Percentiles rank a stretch among this genome's conserved stretches.
Evolutionary conservation across 1,140 invertebrate species (phyloP).

Genomic region (Leptoteleia sp.): DNA sequence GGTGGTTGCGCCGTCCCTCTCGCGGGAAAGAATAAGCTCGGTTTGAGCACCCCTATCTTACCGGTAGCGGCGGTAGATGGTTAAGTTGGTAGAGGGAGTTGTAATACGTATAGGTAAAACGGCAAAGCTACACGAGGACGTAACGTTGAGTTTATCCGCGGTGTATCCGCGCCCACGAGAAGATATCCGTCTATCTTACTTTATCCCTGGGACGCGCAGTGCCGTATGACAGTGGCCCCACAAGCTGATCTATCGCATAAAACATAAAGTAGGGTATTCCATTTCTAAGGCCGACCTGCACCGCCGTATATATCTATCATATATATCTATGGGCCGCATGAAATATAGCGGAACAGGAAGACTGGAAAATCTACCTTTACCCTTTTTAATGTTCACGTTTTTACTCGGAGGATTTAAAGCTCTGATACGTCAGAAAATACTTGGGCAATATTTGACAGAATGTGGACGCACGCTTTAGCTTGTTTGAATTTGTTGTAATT

Average conservation of each 20-base stretch:
- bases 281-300: slow-evolving; percentile 75
- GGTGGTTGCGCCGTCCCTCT: slow-evolving; percentile 36
- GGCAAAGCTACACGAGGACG: slow-evolving; percentile 74
- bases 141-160: slow-evolving; percentile 80
- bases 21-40: slow-evolving; percentile 44
- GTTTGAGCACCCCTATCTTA: slow-evolving; percentile 65
- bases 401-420: slow-evolving; percentile 52
- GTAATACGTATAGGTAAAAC: slow-evolving; percentile 74
- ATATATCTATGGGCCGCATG: slow-evolving; percentile 61
- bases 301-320: slow-evolving; percentile 60
- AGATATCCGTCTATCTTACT: slow-evolving; percentile 81
- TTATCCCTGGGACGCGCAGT: slow-evolving; percentile 77
- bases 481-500: slow-evolving; percentile 54
- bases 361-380: slow-evolving; percentile 65
- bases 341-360: slow-evolving; percentile 65
- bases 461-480: slow-evolving; percentile 24
- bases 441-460: slow-evolving; percentile 51
- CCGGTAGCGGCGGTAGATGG: slow-evolving; percentile 43
- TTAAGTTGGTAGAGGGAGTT: slow-evolving; percentile 46
- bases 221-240: slow-evolving; percentile 78
- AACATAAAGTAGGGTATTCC: slow-evolving; percentile 81
- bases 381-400: slow-evolving; percentile 61
- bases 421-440: slow-evolving; percentile 52
- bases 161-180: slow-evolving; percentile 74
- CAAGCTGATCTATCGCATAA: slow-evolving; percentile 81